A percentile compares a stretch with the other conserved stretches of the same genome.
These are phyloP conservation scores for Eidolon dupreanum DNA, from an alignment of 2,797 vertebrate species.

Conservation along the genomic window DNA sequence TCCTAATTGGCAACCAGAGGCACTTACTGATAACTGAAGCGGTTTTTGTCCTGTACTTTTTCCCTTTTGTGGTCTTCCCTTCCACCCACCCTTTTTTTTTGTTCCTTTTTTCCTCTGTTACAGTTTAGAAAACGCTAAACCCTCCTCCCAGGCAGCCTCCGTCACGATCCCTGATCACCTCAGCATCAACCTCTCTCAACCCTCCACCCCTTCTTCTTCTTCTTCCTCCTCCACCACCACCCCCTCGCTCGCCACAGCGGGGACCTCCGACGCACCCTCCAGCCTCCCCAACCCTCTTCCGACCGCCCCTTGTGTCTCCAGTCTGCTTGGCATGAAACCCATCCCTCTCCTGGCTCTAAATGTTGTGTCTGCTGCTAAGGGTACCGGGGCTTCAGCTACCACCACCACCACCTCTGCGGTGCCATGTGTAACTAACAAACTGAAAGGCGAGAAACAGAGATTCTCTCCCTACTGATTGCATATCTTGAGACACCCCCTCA, in stretches of 20 bases:
- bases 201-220: constrained; percentile 93
- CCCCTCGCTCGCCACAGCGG: constrained; percentile 93
- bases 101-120: constrained; percentile 90
- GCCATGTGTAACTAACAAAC: constrained; percentile 90
- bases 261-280: constrained; percentile 93
- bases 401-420: constrained; percentile 84
- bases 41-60: constrained; percentile 81
- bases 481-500: constrained; percentile 77
- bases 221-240: constrained; percentile 91
- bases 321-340: constrained; percentile 98
- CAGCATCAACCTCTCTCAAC: constrained; percentile 94
- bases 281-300: constrained; percentile 94
- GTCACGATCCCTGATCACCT: constrained; percentile 95
- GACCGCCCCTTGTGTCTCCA: constrained; percentile 96
- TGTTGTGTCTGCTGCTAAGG: constrained; percentile 91
- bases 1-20: constrained; percentile 71
- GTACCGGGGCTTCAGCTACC: constrained; percentile 85
- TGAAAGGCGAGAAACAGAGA: constrained; percentile 95
- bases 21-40: constrained; percentile 76
- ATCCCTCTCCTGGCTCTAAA: constrained; percentile 98
- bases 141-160: constrained; percentile 94
- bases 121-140: constrained; percentile 99
- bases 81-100: constrained; percentile 87
- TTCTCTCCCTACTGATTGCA: constrained; percentile 94
- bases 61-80: constrained; percentile 85